These are phyloP conservation scores for Myotis pilosus DNA, from an alignment of 2,797 vertebrate genomes.

Conservation along the genomic window DNA sequence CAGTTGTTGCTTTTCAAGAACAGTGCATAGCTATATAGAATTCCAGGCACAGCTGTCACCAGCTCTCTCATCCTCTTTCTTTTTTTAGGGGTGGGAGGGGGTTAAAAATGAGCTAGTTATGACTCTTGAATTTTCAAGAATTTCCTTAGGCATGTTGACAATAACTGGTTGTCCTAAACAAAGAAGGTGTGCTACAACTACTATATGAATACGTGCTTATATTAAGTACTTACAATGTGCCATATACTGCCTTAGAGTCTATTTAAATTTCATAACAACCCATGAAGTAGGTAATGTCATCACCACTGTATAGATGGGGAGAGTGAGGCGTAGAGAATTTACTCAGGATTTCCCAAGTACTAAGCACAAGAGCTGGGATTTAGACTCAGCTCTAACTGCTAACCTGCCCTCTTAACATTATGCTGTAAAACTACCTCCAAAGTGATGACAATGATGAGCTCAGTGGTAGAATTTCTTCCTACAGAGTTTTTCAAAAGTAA, in stretches of 20 bases:
- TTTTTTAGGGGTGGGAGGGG: neutral
- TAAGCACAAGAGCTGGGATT: neutral
- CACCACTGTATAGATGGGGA: neutral
- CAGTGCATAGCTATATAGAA: neutral
- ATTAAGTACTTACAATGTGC: neutral
- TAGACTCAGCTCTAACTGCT: neutral
- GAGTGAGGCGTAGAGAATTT: neutral
- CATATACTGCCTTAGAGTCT: neutral
- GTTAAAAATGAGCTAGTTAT: conserved; percentile 4
- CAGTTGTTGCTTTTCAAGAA: neutral
- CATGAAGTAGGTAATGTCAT: neutral
- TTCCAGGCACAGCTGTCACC: neutral
- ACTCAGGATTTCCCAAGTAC: neutral
- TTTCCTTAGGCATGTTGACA: neutral
- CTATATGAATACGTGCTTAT: neutral
- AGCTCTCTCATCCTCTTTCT: neutral
- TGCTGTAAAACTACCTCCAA: conserved; percentile 8
- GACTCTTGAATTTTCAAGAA: neutral
- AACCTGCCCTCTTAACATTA: conserved; percentile 6
- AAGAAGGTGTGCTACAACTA: neutral
- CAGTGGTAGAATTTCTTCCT: conserved; percentile 59
- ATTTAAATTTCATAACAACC: neutral
- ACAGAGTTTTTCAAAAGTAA: conserved; percentile 53
- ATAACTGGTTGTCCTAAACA: neutral
- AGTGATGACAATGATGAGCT: conserved; percentile 42